Evolutionary conservation across 2,797 vertebrate species (phyloP), one percentile per base, ranked within the genome.

Genomic region (Acanthurus lineatus): DNA sequence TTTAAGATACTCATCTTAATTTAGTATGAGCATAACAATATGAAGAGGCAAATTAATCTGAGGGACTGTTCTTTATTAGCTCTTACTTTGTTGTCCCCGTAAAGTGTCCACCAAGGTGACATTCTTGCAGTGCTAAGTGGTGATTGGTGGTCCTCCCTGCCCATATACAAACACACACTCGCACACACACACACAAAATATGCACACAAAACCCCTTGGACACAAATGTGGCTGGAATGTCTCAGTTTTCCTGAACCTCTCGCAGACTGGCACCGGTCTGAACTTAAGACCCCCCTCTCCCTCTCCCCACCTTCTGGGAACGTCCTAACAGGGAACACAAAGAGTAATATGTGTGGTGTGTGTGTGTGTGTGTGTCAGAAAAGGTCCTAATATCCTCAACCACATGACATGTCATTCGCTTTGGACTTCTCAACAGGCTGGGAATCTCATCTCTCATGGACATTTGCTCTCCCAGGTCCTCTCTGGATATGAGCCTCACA

Each of bases 221-320:
- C 81, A 86, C 73, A 81, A 48, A 28, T 68, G 58, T 73, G 76
- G 73, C 85, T 89, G 92, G 91, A 94, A 93, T 93, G 91, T 90
- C 85, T 85, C 73, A 40, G 17, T 88, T 91, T 85, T 75, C 54
- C 52, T 9, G 69, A 89, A 83, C 89, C 88, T 76, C 73, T 90
- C 90, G 1, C 90, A 84, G 91, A 84, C 92, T 94, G 92, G 94
- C 86, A 95, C 93, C 71, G 52, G 57, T 73, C 72, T 87, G 76
- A 79, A 87, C 76, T 83, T 80, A 84, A 88, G 73, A 79, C 65
- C 66, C 68, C 16, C n/a, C 48, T 19, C 8, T 22, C n/a, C 76
- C 60, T 44, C 62, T 65, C 57, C 54, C 69, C 47, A 77, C 69
- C 69, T 87, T 91, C 83, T 91, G 86, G 88, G 86, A 92, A 93